These are phyloP conservation scores for Nomada lathburiana DNA, from an alignment of 2,888 invertebrate genomes.

Conservation along the genomic window DNA sequence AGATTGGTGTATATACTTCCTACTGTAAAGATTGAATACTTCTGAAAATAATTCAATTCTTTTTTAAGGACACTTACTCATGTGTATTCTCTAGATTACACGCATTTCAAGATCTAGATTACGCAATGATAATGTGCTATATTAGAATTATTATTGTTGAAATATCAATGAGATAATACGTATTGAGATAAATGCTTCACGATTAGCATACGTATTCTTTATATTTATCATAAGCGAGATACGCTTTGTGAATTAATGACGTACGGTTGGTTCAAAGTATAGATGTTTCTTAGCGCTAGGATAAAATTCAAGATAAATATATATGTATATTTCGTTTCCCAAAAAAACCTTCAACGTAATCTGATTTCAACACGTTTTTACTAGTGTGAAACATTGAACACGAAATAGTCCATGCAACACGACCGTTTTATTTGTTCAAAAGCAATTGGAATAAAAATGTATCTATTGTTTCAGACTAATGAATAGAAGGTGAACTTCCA, in stretches of 20 bases:
- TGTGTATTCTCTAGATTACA: background rate
- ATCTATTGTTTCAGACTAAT: conserved; percentile 59
- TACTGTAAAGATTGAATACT: background rate
- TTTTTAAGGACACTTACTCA: conserved; percentile 5
- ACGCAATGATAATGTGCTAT: background rate
- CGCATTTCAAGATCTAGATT: background rate
- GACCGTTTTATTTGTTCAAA: background rate
- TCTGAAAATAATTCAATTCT: background rate
- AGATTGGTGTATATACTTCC: background rate
- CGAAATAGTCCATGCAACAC: background rate
- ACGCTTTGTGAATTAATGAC: background rate
- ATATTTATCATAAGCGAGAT: background rate
- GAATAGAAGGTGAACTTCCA: conserved; percentile 32
- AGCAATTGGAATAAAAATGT: background rate
- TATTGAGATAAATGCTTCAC: background rate
- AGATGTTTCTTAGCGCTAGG: background rate
- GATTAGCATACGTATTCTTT: background rate
- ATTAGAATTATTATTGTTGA: background rate
- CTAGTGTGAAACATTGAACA: background rate
- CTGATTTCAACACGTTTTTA: background rate
- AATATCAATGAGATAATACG: background rate
- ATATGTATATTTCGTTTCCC: background rate
- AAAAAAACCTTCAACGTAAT: background rate
- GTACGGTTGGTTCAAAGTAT: background rate
- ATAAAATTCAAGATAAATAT: background rate